Conservation (phyloP, 2,888 invertebrate species). For the Cephus pygmeus region DNA sequence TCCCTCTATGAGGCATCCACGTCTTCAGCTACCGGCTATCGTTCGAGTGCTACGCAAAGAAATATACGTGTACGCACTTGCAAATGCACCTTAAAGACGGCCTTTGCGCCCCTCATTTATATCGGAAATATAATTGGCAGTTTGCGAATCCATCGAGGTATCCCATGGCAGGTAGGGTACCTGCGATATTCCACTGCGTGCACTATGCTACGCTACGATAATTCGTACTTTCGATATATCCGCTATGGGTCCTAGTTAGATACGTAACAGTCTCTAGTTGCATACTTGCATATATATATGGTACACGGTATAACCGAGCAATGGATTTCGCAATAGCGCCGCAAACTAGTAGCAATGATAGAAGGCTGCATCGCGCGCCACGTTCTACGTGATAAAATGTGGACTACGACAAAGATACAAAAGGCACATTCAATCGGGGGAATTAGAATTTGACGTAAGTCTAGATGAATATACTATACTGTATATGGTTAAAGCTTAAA, state of each 20-base stretch:
- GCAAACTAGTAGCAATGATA: background rate
- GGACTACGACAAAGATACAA: background rate
- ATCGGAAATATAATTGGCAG: constrained; percentile 42
- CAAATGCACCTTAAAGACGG: constrained; percentile 10
- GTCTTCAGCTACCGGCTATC: background rate
- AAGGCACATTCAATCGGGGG: background rate
- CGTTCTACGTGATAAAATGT: background rate
- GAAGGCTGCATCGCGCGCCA: background rate
- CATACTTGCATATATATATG: background rate
- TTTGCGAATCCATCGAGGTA: constrained; percentile 45
- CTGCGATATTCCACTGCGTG: constrained; percentile 11
- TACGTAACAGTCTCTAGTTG: background rate
- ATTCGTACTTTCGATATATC: background rate
- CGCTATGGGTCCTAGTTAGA: background rate
- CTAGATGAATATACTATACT: too few species aligned
- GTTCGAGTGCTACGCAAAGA: constrained; percentile 5
- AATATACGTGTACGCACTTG: constrained; percentile 8
- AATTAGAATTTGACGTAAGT: background rate
- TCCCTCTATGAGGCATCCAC: background rate
- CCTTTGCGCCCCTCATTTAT: background rate
- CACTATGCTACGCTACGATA: background rate
- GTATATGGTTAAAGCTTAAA: too few species aligned
- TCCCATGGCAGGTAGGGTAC: constrained; percentile 37
- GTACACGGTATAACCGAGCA: background rate
- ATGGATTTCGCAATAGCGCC: background rate